A percentile compares a stretch with the other conserved stretches of the same genome.
phyloP scores from a whole-genome alignment of 2,113 vertebrate species.

The Engystomops pustulosus region DNA sequence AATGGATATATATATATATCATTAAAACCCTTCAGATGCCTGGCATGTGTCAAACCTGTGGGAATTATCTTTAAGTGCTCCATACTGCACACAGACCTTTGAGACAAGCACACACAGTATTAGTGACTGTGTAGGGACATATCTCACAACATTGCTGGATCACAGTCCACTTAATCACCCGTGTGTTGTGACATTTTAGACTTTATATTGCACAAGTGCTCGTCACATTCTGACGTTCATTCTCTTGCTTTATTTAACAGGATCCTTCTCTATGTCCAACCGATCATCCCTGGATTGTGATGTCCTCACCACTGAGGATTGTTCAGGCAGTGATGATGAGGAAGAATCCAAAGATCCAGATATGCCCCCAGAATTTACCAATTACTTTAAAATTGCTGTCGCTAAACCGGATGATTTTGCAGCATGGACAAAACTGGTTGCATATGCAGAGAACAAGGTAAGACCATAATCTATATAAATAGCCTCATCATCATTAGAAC shows the following conservation, averaged over 20 bases:
- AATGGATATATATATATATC: too few relatives aligned
- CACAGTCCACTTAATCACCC: too few relatives aligned
- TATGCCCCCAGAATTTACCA: slow-evolving; percentile 75
- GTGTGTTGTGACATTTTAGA: too few relatives aligned
- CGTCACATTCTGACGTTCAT: not conserved
- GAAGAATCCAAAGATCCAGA: slow-evolving; percentile 60
- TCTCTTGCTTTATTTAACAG: not conserved
- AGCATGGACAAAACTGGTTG: slow-evolving; percentile 81
- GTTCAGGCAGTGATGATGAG: slow-evolving; percentile 38
- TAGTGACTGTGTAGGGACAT: too few relatives aligned
- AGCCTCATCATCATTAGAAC: too few relatives aligned
- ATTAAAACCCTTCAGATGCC: too few relatives aligned
- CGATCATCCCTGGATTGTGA: not conserved
- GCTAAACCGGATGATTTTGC: slow-evolving; percentile 80
- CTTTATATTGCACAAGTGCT: too few relatives aligned
- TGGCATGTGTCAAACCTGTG: too few relatives aligned
- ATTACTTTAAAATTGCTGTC: slow-evolving; percentile 73
- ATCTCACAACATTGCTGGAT: too few relatives aligned
- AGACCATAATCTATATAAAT: not conserved
- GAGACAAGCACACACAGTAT: too few relatives aligned
- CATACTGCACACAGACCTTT: too few relatives aligned
- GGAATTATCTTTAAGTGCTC: too few relatives aligned
- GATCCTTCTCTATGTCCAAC: not conserved
- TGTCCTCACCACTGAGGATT: slow-evolving; percentile 40
- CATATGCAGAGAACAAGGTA: slow-evolving; percentile 86